Conservation (phyloP, 2,888 invertebrate genomes). For the Meta bourneti region DNA sequence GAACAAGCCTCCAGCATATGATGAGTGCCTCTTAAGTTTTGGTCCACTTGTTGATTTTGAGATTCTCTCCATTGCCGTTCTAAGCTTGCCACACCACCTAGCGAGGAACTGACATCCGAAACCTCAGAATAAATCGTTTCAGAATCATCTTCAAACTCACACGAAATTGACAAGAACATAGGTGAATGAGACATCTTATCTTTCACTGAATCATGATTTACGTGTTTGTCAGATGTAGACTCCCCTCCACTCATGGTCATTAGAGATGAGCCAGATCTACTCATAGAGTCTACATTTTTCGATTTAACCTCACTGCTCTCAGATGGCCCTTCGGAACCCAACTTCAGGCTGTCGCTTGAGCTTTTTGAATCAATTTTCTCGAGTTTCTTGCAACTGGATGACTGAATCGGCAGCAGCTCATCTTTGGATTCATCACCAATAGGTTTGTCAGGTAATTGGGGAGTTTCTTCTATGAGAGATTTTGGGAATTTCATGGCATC, state of each 20-base stretch:
- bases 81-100: conserved; percentile 56
- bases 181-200: conserved; percentile 56
- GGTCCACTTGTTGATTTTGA: conserved; percentile 58
- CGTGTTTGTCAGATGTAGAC: conserved; percentile 49
- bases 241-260: conserved; percentile 59
- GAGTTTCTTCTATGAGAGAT: conserved; percentile 53
- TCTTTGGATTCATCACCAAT: conserved; percentile 19
- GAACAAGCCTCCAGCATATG: conserved; percentile 81
- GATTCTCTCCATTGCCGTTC: conserved; percentile 61
- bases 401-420: background rate
- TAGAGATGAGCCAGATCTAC: conserved; percentile 62
- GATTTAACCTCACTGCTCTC: conserved; percentile 25
- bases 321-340: conserved; percentile 7
- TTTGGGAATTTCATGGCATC: conserved; percentile 74
- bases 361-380: conserved; percentile 62
- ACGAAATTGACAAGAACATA: conserved; percentile 48
- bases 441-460: conserved; percentile 23
- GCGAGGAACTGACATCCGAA: conserved; percentile 75
- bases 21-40: conserved; percentile 32
- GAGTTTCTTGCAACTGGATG: conserved; percentile 17
- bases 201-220: conserved; percentile 44
- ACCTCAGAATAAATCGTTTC: conserved; percentile 77
- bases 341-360: conserved; percentile 54
- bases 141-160: conserved; percentile 76
- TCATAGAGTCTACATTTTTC: conserved; percentile 58